Evolutionary conservation across 2,797 vertebrate genomes (phyloP), one percentile per base, ranked within the genome.

Genomic region (Menidia menidia): DNA sequence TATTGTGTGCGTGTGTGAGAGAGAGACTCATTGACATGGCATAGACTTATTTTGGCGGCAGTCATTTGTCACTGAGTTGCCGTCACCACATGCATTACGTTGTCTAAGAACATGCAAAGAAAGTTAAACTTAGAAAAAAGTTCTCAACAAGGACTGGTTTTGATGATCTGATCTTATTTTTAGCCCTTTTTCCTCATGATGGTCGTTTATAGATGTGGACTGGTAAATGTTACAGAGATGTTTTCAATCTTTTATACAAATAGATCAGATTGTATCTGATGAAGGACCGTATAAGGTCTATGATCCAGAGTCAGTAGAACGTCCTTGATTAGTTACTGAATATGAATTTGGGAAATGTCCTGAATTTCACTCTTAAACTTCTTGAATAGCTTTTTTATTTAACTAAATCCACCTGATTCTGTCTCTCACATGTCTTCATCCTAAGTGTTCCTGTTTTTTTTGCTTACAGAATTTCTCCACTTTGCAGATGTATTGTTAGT

Each of bases 11-110:
- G 66, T 30, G 41, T 10, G 56, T 16, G 48, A 18, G 42, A 71
- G 54, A 55, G 76, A 59, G 47, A 73, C 88, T 92, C 90, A 93
- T 91, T 92, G 90, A 91, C 84, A 90, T 92, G 90, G 85, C 88
- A 88, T 75, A 88, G 86, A 88, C 92, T 88, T 83, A 85, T 87
- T 87, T 88, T 80, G 77, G 74, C 83, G 76, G 73, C 59, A 70
- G 85, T 90, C 89, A 87, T 93, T 93, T 91, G 92, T 92, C 91
- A 93, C 68, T 2, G 67, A 53, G 80, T 73, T 77, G 76, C 81
- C 76, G 84, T 71, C 55, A 16, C 56, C 71, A 72, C 59, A 73
- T 73, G 55, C 43, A 6, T 71, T 39, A 39, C 11, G 8, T 71
- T 76, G 70, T 84, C 80, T 41, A 77, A 72, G 43, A 83, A 81